phyloP scores from a whole-genome alignment of 2,797 vertebrate species.

The Silurus aristotelis region DNA sequence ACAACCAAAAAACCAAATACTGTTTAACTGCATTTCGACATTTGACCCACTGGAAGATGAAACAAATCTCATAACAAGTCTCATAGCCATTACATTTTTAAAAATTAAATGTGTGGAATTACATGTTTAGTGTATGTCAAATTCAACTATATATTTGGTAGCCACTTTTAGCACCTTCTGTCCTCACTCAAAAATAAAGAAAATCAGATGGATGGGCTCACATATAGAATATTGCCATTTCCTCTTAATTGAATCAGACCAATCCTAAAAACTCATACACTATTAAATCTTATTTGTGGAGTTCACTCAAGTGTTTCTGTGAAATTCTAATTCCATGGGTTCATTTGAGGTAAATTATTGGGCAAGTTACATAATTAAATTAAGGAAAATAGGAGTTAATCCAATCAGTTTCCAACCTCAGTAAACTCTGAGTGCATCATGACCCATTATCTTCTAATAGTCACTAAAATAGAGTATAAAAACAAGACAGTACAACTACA shows the following conservation, averaged over 20 bases:
- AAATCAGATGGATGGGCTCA: constrained; percentile 17
- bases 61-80: neutral
- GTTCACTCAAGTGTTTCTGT: constrained; percentile 7
- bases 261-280: constrained; percentile 21
- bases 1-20: neutral
- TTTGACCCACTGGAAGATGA: neutral
- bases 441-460: neutral
- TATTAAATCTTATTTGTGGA: constrained; percentile 16
- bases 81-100: neutral
- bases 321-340: neutral
- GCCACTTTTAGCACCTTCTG: neutral
- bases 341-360: constrained; percentile 16
- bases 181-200: neutral
- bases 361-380: constrained; percentile 11
- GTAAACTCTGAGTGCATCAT: neutral
- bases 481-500: neutral
- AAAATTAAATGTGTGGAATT: neutral
- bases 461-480: neutral
- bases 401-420: neutral
- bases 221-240: constrained; percentile 24
- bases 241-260: constrained; percentile 16
- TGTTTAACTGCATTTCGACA: neutral
- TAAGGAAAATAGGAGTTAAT: constrained; percentile 7
- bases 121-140: neutral
- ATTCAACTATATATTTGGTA: neutral